Evolutionary conservation across 2,113 vertebrate species (phyloP).

Genomic region (Trogon surrucura): DNA sequence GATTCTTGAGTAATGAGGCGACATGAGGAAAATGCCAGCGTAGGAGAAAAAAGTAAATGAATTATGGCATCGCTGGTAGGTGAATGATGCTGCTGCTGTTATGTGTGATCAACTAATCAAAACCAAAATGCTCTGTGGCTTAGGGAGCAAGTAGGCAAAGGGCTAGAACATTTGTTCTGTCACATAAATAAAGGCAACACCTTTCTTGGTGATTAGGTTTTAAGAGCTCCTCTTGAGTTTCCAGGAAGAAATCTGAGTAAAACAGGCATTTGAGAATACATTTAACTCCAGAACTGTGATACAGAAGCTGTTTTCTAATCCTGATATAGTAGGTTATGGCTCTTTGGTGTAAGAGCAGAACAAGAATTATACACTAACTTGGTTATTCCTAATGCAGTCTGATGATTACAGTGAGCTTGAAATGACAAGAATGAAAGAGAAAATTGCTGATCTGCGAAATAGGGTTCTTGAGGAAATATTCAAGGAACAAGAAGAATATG

Average conservation of each 20-base stretch:
- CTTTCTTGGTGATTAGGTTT: neutral
- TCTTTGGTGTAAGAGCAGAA: neutral
- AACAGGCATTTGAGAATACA: neutral
- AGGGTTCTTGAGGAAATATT: slow-evolving; percentile 78
- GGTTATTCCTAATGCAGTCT: slow-evolving; percentile 59
- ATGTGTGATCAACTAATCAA: neutral
- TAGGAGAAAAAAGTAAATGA: neutral
- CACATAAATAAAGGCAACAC: neutral
- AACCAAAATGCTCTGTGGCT: neutral
- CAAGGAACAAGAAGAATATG: slow-evolving; percentile 81
- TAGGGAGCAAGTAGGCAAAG: neutral
- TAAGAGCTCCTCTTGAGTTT: neutral
- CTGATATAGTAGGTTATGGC: neutral
- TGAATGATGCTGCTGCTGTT: neutral
- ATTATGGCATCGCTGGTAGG: neutral
- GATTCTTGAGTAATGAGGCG: neutral
- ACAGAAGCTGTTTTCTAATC: neutral
- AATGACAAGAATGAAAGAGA: slow-evolving; percentile 78
- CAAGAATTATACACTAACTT: neutral
- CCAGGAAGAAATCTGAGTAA: neutral
- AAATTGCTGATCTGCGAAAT: slow-evolving; percentile 73
- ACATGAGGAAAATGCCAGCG: neutral
- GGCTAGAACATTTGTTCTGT: neutral
- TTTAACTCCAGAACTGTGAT: neutral
- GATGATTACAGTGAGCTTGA: slow-evolving; percentile 75